These are phyloP conservation scores for Microctenopoma lineatum DNA, from an alignment of 2,797 vertebrate genomes.

Conservation along the genomic window DNA sequence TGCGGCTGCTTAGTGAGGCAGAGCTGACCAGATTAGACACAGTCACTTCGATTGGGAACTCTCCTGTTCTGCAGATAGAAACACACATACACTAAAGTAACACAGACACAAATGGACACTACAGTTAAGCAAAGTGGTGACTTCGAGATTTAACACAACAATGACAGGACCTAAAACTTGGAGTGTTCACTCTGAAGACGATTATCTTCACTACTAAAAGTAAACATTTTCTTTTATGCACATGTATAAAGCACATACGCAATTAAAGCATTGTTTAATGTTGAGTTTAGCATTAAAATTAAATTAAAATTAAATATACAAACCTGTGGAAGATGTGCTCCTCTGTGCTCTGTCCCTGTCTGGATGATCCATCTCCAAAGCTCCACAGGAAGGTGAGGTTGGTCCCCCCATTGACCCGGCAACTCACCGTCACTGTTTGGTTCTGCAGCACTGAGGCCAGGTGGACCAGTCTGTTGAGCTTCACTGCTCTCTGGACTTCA, in stretches of 20 bases:
- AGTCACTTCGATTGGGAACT: slow-evolving; percentile 80
- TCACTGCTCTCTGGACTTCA: slow-evolving; percentile 80
- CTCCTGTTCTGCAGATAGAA: slow-evolving; percentile 80
- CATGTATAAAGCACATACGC: background rate
- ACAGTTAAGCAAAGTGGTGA: background rate
- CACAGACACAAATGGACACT: background rate
- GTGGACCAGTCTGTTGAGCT: slow-evolving; percentile 80
- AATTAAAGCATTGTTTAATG: background rate
- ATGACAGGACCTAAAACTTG: background rate
- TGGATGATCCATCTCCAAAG: slow-evolving; percentile 84
- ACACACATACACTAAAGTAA: background rate
- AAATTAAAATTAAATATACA: background rate
- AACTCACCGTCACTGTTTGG: slow-evolving; percentile 74
- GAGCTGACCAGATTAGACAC: slow-evolving; percentile 85
- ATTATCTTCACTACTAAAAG: background rate
- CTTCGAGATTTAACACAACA: background rate
- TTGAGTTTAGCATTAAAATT: background rate
- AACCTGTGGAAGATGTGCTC: slow-evolving; percentile 83
- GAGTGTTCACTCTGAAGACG: no score
- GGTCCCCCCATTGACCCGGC: slow-evolving; percentile 82
- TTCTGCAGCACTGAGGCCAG: slow-evolving; percentile 78
- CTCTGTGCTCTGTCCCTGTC: slow-evolving; percentile 66
- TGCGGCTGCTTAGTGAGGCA: slow-evolving; percentile 74
- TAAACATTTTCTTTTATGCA: background rate
- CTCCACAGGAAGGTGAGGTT: slow-evolving; percentile 83